Evolutionary conservation across 92 coral and sea anemone species (phyloP).

Genomic region (Umimayanthus chanpuru): DNA sequence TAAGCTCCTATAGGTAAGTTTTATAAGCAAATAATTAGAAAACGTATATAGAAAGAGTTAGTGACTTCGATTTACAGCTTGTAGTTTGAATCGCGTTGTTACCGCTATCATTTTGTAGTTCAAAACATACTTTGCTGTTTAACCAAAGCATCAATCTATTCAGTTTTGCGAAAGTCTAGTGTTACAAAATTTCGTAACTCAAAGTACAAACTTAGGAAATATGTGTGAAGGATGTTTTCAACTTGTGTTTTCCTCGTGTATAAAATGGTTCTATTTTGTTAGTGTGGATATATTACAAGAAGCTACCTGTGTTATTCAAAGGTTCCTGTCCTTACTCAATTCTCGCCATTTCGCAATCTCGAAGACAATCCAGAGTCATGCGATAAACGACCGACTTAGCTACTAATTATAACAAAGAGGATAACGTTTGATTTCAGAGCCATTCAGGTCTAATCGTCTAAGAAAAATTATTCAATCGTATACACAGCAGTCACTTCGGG

Average conservation of each 20-base stretch:
- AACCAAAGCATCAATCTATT: no score
- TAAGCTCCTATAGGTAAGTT: conserved; percentile 22
- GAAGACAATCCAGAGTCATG: not conserved
- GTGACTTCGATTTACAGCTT: not conserved
- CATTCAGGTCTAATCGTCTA: not conserved
- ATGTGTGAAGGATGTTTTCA: not conserved
- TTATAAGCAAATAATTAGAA: not conserved
- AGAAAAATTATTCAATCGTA: not conserved
- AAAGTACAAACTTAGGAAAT: no score
- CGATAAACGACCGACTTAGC: not conserved
- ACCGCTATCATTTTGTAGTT: not conserved
- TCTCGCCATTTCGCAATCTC: not conserved
- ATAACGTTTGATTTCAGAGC: not conserved
- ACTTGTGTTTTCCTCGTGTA: no score
- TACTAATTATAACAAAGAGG: no score
- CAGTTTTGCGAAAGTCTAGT: no score
- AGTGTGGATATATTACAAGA: not conserved
- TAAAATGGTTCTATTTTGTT: not conserved
- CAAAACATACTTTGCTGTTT: not conserved
- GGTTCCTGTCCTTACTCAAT: not conserved
- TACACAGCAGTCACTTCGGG: not conserved
- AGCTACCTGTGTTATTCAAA: not conserved
- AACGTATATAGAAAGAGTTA: no score
- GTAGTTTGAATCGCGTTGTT: not conserved
- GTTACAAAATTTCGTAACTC: no score